Base-by-base conservation (phyloP, 2,888 invertebrate genomes). In the Brenthis daphne region DNA sequence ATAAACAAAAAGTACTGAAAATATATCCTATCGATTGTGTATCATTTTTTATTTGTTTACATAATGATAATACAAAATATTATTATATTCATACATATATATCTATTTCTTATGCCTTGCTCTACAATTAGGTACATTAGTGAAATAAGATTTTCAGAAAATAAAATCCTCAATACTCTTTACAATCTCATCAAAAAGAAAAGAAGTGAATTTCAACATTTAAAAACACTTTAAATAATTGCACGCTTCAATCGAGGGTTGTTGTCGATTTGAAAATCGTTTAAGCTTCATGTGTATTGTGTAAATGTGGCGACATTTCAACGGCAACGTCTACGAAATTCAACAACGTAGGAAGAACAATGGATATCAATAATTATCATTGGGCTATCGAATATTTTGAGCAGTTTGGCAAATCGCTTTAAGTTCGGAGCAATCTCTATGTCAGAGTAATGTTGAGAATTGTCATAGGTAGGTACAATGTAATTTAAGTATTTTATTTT, bases 331-430 rank as follows among this genome's bases (percentile, higher is more conserved):
- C 53, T 63, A 16, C 6, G 16, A 50, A 60, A 33, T 58, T 51
- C 50, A 43, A 55, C 47, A 54, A 29, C 47, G 29, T 51, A 63
- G 48, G 50, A 56, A 47, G 71, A 65, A 69, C 65, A 69, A 67
- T 64, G 54, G 64, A 24, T 48, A 69, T 67, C 73, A 68, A 24
- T 53, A 54, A 73, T 72, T 66, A 64, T 63, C 56, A 58, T 55
- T 58, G 57, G 61, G 61, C 64, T 61, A 24, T 68, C 53, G 55
- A 67, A 53, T 57, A 37, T 61, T 50, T 24, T 24, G 24, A 61
- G 57, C 51, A 47, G 47, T 61, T 65, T 60, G 24, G 14, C 47
- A 65, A 68, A 60, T 56, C 56, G 65, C 54, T 61, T 43, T 54
- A 65, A 68, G 57, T 65, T 53, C 56, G 61, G 20, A 61, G 33